A percentile compares a stretch with the other conserved stretches of the same genome.
Evolutionary conservation across 2,888 invertebrate genomes (phyloP).

Genomic region (Dysmachus trigonus): DNA sequence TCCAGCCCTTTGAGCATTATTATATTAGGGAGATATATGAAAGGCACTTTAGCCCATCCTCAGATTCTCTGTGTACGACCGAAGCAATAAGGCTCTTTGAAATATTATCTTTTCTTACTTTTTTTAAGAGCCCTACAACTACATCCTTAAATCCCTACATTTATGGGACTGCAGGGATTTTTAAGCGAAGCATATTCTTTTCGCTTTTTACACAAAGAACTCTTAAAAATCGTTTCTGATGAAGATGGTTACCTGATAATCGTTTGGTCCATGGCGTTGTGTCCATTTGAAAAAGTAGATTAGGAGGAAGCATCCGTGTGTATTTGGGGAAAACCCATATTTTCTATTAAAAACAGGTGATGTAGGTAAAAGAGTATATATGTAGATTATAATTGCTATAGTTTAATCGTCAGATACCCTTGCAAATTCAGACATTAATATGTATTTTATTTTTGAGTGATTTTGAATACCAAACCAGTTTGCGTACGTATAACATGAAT

Average conservation of each 20-base stretch:
- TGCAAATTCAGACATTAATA: background rate
- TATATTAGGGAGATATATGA: background rate
- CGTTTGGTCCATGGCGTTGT: background rate
- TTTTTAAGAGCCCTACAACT: conserved; percentile 5
- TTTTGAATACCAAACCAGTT: background rate
- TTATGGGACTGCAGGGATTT: background rate
- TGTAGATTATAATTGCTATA: background rate
- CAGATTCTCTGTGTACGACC: background rate
- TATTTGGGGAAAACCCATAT: background rate
- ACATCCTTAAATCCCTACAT: background rate
- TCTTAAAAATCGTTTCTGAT: background rate
- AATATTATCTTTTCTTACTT: background rate
- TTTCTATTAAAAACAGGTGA: background rate
- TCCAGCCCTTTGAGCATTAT: background rate
- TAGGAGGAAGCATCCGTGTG: background rate
- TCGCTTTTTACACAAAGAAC: background rate
- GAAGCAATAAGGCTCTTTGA: background rate
- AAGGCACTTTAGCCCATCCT: background rate
- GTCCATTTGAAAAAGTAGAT: background rate
- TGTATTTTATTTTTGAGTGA: background rate
- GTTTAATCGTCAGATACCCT: background rate
- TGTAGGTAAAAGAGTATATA: background rate
- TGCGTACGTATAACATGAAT: too few species aligned
- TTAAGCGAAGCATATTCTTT: background rate
- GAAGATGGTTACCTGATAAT: conserved; percentile 1